phyloP scores from a whole-genome alignment of 2,888 invertebrate genomes.

The Agrochola lota region DNA sequence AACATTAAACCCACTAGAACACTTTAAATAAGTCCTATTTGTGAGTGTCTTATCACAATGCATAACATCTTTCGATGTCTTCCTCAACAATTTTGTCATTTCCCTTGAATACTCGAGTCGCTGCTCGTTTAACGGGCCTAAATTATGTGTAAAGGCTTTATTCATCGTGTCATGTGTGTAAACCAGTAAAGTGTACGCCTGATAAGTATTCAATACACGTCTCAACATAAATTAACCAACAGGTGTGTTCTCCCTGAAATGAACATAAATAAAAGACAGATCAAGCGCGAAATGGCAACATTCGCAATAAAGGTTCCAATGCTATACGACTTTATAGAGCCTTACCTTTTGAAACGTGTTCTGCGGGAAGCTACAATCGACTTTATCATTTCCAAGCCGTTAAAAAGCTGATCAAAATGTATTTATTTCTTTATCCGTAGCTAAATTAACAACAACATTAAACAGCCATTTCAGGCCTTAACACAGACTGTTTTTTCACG shows the following conservation, averaged over 20 bases:
- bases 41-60: constrained; percentile 73
- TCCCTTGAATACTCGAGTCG: constrained; percentile 72
- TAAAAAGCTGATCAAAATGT: constrained; percentile 56
- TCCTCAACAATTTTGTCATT: constrained; percentile 76
- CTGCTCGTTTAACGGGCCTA: constrained; percentile 72
- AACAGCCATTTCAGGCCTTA: constrained; percentile 51
- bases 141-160: constrained; percentile 72
- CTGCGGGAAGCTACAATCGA: constrained; percentile 33
- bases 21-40: constrained; percentile 75
- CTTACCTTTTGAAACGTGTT: constrained; percentile 49
- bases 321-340: constrained; percentile 48
- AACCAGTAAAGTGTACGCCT: constrained; percentile 63
- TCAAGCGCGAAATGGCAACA: constrained; percentile 64
- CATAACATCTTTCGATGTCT: constrained; percentile 68
- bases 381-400: constrained; percentile 43
- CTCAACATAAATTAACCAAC: constrained; percentile 78
- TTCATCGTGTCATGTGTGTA: constrained; percentile 69
- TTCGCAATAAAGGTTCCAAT: constrained; percentile 58
- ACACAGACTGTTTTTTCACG: constrained; percentile 57
- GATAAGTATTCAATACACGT: constrained; percentile 75
- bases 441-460: constrained; percentile 57
- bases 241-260: constrained; percentile 78
- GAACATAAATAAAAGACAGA: constrained; percentile 75
- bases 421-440: constrained; percentile 53
- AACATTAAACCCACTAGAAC: constrained; percentile 62